These are phyloP conservation scores for Plecotus auritus DNA, from an alignment of 2,113 vertebrate genomes.

Conservation along the genomic window DNA sequence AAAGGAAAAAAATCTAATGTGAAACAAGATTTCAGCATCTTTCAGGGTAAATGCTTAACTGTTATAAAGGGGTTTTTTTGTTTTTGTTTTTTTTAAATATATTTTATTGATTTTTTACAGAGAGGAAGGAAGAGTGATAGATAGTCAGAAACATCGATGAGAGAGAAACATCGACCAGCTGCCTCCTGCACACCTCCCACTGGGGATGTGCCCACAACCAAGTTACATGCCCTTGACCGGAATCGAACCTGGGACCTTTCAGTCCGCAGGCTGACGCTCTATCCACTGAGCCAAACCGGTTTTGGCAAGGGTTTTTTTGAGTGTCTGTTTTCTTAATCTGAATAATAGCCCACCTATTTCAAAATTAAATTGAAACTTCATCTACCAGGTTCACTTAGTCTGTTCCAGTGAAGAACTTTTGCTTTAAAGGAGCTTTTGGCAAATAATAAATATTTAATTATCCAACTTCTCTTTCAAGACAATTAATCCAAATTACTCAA, in stretches of 20 bases:
- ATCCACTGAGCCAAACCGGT: no score
- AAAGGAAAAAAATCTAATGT: not conserved
- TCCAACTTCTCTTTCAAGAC: not conserved
- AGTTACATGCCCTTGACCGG: no score
- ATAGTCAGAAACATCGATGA: no score
- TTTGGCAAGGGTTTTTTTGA: no score
- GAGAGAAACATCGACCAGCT: no score
- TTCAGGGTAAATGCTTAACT: not conserved
- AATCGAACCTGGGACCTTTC: no score
- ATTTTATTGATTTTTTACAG: no score
- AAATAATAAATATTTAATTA: not conserved
- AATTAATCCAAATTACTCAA: slow-evolving; percentile 42
- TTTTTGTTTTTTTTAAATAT: no score
- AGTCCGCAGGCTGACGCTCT: no score
- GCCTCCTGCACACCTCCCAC: no score
- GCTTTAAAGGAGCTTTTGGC: not conserved
- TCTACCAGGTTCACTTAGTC: not conserved
- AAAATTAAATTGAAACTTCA: not conserved
- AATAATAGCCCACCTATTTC: not conserved
- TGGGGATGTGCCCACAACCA: no score
- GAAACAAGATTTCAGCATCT: not conserved
- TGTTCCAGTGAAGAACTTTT: not conserved
- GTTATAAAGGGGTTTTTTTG: not conserved
- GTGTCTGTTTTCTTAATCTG: not conserved
- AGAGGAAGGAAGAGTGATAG: no score